Base-by-base conservation (phyloP, 2,888 invertebrate genomes). In the Oeneis ivallda region DNA sequence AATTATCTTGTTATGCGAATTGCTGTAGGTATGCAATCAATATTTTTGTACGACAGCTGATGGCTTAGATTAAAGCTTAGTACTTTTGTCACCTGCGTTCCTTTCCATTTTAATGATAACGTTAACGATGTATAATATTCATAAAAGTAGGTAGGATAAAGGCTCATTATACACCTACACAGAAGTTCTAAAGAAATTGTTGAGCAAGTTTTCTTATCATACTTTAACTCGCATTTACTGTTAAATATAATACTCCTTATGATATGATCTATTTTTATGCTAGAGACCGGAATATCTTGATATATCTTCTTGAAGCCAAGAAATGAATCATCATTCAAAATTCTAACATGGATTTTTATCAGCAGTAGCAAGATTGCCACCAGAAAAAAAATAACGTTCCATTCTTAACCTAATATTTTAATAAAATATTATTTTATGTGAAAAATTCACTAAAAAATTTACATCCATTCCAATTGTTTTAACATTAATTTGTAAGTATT, bases 261-360 rank as follows among this genome's bases (percentile, higher is more conserved):
- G 37, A 49, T 59, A 26, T 26, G 0, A 47, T 39, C 37, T 56
- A 56, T 49, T 15, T 49, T 45, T 56, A 45, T 47, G 49, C 10
- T 50, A 26, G 26, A 58, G 61, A 64, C 49, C 60, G 58, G 39
- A 68, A 61, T 65, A 57, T 66, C 57, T 67, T 45, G 47, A 43
- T 43, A 41, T 32, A 45, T 49, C 49, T 37, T 65, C 53, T 65
- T 65, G 62, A 61, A 64, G 50, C 37, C 56, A 45, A 63, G 43
- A 26, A 70, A 79, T 88, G 88, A 88, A 82, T 89, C 88, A 82
- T 89, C 88, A 52, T 61, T 50, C 75, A 70, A 82, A 85, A 83
- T 83, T 82, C 82, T 69, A 60, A 64, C 69, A 65, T 68, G 37
- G 60, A 77, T 13, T 41, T 76, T 61, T 79, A 80, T 76, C 77